Conservation (phyloP, 2,888 invertebrate genomes). For the Magallana nippona region DNA sequence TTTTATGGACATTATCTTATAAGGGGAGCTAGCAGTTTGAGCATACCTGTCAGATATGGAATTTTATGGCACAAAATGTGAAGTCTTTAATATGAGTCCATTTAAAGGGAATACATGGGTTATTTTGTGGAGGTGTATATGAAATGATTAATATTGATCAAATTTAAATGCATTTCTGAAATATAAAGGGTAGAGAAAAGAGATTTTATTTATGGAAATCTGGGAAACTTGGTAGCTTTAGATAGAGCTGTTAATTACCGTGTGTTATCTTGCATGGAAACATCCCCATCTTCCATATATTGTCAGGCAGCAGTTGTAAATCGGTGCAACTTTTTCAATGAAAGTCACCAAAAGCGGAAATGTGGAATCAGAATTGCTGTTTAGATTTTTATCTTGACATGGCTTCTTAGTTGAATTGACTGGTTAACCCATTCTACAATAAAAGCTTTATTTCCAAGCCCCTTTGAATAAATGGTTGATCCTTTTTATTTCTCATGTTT, state of each 20-base stretch:
- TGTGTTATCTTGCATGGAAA: conserved; percentile 4
- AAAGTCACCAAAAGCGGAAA: conserved; percentile 24
- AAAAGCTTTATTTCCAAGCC: neutral
- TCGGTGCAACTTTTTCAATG: conserved; percentile 5
- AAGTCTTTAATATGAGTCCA: neutral
- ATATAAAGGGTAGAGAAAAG: neutral
- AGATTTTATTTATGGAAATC: conserved; percentile 30
- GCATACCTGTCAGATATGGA: neutral
- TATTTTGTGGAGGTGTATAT: conserved; percentile 21
- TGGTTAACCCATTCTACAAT: conserved; percentile 19
- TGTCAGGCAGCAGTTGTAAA: conserved; percentile 15
- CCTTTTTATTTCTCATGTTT: conserved; percentile 2
- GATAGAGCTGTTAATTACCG: conserved; percentile 23
- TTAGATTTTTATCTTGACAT: neutral
- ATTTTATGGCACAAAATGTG: neutral
- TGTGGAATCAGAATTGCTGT: neutral
- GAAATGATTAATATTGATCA: neutral
- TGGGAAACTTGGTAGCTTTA: conserved; percentile 26
- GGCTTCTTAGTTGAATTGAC: conserved; percentile 18
- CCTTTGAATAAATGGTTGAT: neutral
- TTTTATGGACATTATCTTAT: neutral
- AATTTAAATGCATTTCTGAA: neutral
- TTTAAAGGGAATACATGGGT: neutral
- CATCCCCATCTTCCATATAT: conserved; percentile 15
- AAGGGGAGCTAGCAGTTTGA: neutral